Percentiles rank a stretch among this genome's conserved stretches.
These are phyloP conservation scores for Sciurus carolinensis DNA, from an alignment of 2,797 vertebrate genomes.

Conservation along the genomic window DNA sequence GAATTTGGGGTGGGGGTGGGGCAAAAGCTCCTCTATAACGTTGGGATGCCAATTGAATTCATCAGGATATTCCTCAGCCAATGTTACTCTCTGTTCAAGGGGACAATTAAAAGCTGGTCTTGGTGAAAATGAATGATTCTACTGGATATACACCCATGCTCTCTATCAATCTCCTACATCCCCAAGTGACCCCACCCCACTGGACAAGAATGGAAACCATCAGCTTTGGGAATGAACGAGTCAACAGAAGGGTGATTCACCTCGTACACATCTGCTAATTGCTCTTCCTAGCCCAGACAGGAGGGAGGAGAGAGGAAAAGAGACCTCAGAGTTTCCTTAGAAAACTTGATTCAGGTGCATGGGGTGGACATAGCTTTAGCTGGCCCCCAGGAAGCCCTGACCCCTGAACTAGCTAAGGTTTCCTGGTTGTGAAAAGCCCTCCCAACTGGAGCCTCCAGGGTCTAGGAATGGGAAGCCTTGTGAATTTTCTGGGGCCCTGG, in stretches of 20 bases:
- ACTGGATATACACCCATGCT: background rate
- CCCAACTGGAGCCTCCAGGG: background rate
- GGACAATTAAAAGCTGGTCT: constrained; percentile 29
- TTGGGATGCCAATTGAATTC: background rate
- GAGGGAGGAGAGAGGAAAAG: constrained; percentile 58
- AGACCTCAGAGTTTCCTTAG: constrained; percentile 27
- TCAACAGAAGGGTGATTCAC: constrained; percentile 67
- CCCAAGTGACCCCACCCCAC: background rate
- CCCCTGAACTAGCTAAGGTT: background rate
- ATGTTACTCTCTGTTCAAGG: background rate
- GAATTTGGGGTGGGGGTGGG: background rate
- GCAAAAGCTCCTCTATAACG: background rate
- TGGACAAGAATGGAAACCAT: constrained; percentile 44
- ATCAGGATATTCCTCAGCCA: background rate
- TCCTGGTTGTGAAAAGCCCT: constrained; percentile 4
- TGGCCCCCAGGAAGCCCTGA: background rate
- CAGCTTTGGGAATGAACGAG: constrained; percentile 49
- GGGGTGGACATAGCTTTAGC: background rate
- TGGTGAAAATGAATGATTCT: constrained; percentile 35
- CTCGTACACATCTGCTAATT: constrained; percentile 30
- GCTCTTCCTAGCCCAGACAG: constrained; percentile 39
- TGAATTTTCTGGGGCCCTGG: background rate
- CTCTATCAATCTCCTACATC: background rate
- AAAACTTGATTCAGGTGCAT: background rate
- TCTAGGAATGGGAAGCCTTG: constrained; percentile 22